Evolutionary conservation across 2,888 invertebrate genomes (phyloP), one percentile per base, ranked within the genome.

Genomic region (Athripsodes cinereus): DNA sequence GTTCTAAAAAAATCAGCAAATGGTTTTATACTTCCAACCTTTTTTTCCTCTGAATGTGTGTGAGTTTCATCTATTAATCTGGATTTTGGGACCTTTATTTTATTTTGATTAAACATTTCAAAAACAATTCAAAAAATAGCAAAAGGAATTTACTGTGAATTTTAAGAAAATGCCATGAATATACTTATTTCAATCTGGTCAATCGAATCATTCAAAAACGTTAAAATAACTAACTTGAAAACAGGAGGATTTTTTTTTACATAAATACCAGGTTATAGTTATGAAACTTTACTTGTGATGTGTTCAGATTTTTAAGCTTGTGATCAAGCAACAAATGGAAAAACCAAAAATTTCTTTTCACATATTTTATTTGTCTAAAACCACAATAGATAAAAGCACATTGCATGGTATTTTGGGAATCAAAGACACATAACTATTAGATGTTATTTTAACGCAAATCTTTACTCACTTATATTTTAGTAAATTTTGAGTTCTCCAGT

Each of bases 41-140:
- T 31, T 55, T 48, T 55, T 55, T 20, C 48, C 35, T 55, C 49
- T 50, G 49, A 50, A 52, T 56, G 56, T 56, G 51, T 56, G 56
- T 56, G 51, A 50, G 50, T 56, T 56, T 40, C 56, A 50, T 56
- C 18, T 22, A 22, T 13, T 22, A 22, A 48, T 48, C 40, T 40
- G 40, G 40, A 40, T 40, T 16, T 13, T 40, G 3, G 40, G 13
- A 40, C 13, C 5, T 5, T 40, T 40, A 8, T 31, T n/a, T 40
- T 40, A 8, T 40, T 40, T 40, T 13, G 13, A n/a, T 40, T 10
- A 10, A 40, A 8, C 16, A 40, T 40, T 31, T 31, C 31, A 31
- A 31, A 31, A 31, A 31, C 6, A 31, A 31, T 31, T 31, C 11
- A 31, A 31, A 31, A 31, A 31, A 40, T 40, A 13, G 2, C 40